Evolutionary conservation across 2,797 vertebrate genomes (phyloP).

Genomic region (Lepilemur septentrionalis): DNA sequence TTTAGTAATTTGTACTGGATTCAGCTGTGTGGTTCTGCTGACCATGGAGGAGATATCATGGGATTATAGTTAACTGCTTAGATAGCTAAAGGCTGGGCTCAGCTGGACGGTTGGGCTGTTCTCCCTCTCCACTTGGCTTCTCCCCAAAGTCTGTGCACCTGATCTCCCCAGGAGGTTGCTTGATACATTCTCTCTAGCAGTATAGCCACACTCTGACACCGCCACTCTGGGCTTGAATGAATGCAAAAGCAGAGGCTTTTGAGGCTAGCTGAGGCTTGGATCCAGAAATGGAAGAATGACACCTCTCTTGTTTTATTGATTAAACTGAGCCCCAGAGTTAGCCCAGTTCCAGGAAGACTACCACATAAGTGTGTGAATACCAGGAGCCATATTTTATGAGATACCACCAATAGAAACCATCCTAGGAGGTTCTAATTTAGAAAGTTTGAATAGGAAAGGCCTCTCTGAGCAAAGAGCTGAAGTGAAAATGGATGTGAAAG

Average conservation of each 20-base stretch:
- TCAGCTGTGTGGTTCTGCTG: not conserved
- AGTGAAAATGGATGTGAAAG: not conserved
- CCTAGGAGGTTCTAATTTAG: not conserved
- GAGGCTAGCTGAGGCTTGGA: not conserved
- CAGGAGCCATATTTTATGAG: not conserved
- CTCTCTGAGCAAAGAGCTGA: not conserved
- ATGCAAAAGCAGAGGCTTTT: not conserved
- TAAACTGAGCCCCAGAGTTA: not conserved
- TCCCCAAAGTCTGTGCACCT: not conserved
- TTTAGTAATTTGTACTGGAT: not conserved
- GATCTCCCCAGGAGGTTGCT: accelerated
- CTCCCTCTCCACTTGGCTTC: not conserved
- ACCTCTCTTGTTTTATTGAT: not conserved
- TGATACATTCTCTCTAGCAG: not conserved
- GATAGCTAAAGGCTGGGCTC: not conserved
- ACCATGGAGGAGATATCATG: no score
- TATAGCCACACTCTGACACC: not conserved
- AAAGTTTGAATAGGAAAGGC: not conserved
- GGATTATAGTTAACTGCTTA: not conserved
- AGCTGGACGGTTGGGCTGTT: not conserved
- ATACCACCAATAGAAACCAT: no score
- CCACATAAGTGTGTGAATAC: not conserved
- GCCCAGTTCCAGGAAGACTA: not conserved
- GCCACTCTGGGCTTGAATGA: not conserved
- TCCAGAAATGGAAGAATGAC: not conserved